Evolutionary conservation across 2,888 invertebrate species (phyloP).

Genomic region (Tiliacea aurago): DNA sequence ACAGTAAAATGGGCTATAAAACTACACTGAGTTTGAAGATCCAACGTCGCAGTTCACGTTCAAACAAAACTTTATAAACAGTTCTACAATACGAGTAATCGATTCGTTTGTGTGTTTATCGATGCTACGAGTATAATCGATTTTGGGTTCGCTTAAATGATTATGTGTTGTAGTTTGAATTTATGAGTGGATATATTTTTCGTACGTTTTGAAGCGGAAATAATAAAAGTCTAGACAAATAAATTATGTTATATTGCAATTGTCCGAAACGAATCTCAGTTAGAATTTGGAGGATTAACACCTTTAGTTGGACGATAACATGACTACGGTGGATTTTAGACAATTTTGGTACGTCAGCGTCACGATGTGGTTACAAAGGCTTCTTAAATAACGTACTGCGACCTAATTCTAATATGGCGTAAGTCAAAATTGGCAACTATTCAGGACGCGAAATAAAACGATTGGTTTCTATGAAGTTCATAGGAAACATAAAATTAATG

Average conservation of each 20-base stretch:
- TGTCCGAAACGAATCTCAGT: not conserved
- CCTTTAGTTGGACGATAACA: not conserved
- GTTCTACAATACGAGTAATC: constrained; percentile 40
- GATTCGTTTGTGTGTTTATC: constrained; percentile 35
- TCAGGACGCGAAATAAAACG: no score
- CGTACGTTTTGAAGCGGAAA: not conserved
- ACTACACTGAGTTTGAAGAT: constrained; percentile 32
- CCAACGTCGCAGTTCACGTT: constrained; percentile 16
- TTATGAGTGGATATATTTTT: not conserved
- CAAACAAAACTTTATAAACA: constrained; percentile 21
- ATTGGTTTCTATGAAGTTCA: no score
- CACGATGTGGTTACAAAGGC: no score
- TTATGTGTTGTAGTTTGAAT: constrained; percentile 15
- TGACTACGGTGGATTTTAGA: not conserved
- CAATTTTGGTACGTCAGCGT: not conserved
- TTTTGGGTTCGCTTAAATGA: constrained; percentile 26
- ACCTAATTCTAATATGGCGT: no score
- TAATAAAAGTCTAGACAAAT: constrained; percentile 11
- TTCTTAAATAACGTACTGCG: not conserved
- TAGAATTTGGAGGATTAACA: not conserved
- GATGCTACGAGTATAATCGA: constrained; percentile 33
- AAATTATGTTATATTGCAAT: no score
- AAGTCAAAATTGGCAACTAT: no score
- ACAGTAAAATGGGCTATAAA: constrained; percentile 56
- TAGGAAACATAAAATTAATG: no score